These are phyloP conservation scores for Andrena cerasifolii DNA, from an alignment of 1,140 invertebrate species.

Conservation along the genomic window DNA sequence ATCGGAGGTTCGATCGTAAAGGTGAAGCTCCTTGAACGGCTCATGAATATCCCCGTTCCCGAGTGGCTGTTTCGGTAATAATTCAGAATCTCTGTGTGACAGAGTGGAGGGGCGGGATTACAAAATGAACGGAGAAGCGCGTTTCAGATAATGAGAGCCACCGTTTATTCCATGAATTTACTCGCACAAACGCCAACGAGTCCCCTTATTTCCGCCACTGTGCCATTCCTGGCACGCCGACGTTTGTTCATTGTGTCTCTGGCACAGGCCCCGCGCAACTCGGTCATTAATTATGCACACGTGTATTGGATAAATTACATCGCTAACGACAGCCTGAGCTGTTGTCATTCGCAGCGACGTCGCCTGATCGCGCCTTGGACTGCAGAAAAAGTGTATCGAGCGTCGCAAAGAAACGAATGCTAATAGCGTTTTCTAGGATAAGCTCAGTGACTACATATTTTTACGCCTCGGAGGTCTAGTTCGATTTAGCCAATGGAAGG, in stretches of 20 bases:
- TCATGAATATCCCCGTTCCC: too few relatives aligned
- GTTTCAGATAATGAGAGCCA: neutral
- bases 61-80: too few relatives aligned
- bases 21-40: too few relatives aligned
- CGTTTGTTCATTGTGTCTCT: constrained; percentile 11
- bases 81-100: too few relatives aligned
- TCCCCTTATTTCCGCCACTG: neutral
- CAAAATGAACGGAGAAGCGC: neutral
- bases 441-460: too few relatives aligned
- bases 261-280: neutral
- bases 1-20: too few relatives aligned
- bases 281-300: constrained; percentile 6
- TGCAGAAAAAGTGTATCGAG: too few relatives aligned
- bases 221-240: constrained; percentile 3
- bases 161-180: neutral
- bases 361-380: too few relatives aligned
- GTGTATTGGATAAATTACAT: constrained; percentile 7
- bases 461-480: too few relatives aligned
- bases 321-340: neutral
- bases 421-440: too few relatives aligned
- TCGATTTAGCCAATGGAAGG: too few relatives aligned
- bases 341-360: neutral
- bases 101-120: neutral
- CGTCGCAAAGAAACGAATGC: too few relatives aligned
- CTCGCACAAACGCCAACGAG: neutral